These are phyloP conservation scores for Drosophila eugracilis DNA, from an alignment of 1,140 invertebrate species.

Conservation along the genomic window DNA sequence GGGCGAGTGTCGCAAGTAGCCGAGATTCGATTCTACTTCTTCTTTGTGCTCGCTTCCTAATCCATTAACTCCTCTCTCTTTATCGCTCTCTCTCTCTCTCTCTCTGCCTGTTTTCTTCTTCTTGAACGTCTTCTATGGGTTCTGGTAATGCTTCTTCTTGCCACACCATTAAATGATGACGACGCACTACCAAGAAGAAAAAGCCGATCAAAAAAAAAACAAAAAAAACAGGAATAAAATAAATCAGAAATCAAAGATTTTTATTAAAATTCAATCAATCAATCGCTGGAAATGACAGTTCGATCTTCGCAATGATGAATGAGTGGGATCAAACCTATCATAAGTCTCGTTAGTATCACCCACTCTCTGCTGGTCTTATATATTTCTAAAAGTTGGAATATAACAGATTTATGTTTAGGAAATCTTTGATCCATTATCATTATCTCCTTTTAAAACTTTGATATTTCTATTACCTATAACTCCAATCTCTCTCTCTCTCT, in stretches of 20 bases:
- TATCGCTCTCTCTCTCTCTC: slow-evolving; percentile 8
- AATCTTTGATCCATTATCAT: no score
- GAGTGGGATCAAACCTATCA: slow-evolving; percentile 5
- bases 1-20: slow-evolving; percentile 19
- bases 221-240: neutral
- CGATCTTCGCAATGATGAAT: slow-evolving; percentile 38
- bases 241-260: slow-evolving; percentile 29
- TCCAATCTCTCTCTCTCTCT: no score
- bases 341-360: slow-evolving; percentile 8
- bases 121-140: slow-evolving; percentile 4
- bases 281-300: slow-evolving; percentile 24
- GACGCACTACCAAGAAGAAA: slow-evolving; percentile 33
- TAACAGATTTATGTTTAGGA: no score
- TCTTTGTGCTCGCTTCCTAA: slow-evolving; percentile 49
- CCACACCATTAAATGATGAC: slow-evolving; percentile 40
- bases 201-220: slow-evolving; percentile 4
- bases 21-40: slow-evolving; percentile 37
- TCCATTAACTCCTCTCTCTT: slow-evolving; percentile 55
- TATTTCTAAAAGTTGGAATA: no score
- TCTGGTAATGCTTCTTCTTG: slow-evolving; percentile 13
- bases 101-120: neutral
- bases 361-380: neutral
- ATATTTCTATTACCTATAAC: no score
- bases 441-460: no score
- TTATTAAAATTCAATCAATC: slow-evolving; percentile 48